These are phyloP conservation scores for Lasiurus cinereus DNA, from an alignment of 2,113 vertebrate genomes.

Conservation along the genomic window DNA sequence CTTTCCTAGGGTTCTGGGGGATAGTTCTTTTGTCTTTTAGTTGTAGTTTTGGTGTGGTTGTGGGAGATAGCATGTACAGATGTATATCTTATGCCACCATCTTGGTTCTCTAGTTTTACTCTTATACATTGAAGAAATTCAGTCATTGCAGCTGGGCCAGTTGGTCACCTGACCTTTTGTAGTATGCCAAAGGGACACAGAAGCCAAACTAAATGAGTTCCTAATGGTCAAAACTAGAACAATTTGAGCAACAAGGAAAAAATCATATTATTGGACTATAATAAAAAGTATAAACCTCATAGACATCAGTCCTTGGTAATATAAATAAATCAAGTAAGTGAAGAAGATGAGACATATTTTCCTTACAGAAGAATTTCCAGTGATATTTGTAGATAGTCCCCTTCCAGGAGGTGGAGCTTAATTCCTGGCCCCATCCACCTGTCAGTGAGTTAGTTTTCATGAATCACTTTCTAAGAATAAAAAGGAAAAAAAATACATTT, in stretches of 20 bases:
- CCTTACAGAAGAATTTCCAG: neutral
- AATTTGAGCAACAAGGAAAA: neutral
- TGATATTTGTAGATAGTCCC: neutral
- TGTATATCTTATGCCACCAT: too few relatives aligned
- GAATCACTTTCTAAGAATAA: neutral
- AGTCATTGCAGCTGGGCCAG: neutral
- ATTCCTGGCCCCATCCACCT: too few relatives aligned
- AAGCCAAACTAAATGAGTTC: neutral
- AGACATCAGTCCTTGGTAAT: neutral
- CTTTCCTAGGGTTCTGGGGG: too few relatives aligned
- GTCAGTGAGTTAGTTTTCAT: neutral
- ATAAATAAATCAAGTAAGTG: neutral
- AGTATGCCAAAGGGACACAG: neutral
- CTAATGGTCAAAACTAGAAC: neutral
- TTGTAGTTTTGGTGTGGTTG: too few relatives aligned
- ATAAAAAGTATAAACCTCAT: neutral
- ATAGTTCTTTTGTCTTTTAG: too few relatives aligned
- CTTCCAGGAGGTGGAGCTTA: neutral
- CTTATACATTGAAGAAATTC: neutral
- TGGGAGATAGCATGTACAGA: too few relatives aligned
- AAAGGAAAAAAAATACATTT: neutral
- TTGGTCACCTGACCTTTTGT: neutral
- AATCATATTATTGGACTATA: neutral
- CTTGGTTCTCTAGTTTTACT: neutral
- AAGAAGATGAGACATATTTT: neutral